Conservation (phyloP, 2,888 invertebrate species). For the Polyommatus icarus region DNA sequence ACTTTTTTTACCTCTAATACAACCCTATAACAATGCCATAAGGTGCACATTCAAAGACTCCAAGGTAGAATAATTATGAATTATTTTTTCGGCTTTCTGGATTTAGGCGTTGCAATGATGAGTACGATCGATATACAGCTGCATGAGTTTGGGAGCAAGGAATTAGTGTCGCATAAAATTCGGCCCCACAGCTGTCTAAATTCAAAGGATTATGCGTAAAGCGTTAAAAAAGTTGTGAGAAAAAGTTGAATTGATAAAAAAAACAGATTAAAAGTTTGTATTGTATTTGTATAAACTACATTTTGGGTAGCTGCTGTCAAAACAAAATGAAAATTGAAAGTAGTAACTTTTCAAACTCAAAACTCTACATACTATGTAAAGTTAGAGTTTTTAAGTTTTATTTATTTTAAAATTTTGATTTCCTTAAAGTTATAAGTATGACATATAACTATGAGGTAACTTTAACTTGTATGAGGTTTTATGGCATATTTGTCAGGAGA, state of each 20-base stretch:
- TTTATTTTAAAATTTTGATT: neutral
- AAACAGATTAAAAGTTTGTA: neutral
- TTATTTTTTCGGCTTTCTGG: slow-evolving; percentile 52
- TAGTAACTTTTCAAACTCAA: neutral
- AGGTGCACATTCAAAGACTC: neutral
- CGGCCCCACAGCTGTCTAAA: neutral
- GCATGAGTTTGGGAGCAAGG: slow-evolving; percentile 38
- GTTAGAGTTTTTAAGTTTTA: no score
- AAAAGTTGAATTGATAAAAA: neutral
- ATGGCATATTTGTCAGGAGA: slow-evolving; percentile 5
- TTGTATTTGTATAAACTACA: neutral
- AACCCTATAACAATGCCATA: neutral
- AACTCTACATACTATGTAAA: neutral
- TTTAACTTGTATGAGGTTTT: neutral
- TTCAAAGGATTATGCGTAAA: neutral
- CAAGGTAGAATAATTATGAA: neutral
- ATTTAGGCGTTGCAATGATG: slow-evolving; percentile 66
- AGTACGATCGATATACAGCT: slow-evolving; percentile 55
- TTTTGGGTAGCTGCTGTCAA: no score
- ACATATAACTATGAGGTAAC: neutral
- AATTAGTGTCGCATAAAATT: slow-evolving; percentile 1
- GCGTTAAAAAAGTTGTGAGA: neutral
- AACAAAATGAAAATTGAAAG: no score
- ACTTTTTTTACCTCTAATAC: slow-evolving; percentile 56
- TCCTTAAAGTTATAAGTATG: neutral